These are phyloP conservation scores for Cuculus canorus DNA, from an alignment of 2,797 vertebrate species.

Conservation along the genomic window DNA sequence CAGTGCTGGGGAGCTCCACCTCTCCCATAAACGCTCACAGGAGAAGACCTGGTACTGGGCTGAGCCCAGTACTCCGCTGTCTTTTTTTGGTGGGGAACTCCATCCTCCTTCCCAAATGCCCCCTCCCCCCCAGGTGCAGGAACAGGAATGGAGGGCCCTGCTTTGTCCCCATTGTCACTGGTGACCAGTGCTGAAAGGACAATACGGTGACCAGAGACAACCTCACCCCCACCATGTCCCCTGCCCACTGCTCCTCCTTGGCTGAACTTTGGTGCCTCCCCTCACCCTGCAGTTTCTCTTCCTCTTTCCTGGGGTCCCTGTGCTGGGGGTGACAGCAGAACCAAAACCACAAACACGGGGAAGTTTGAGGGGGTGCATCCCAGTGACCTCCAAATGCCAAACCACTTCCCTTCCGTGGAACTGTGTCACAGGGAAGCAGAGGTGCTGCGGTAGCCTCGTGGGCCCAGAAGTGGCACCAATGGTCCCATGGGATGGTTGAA, in stretches of 20 bases:
- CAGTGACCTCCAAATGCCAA: not conserved
- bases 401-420: not conserved
- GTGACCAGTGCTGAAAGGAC: not conserved
- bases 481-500: not conserved
- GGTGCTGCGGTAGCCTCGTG: not conserved
- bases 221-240: not conserved
- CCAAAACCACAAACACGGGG: not conserved
- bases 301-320: not conserved
- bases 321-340: not conserved
- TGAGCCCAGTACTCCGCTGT: not conserved
- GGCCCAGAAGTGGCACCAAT: not conserved
- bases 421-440: not conserved
- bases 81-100: not conserved
- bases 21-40: not conserved
- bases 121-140: rapidly evolving
- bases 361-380: not conserved
- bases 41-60: not conserved
- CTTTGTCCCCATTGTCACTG: not conserved
- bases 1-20: not conserved
- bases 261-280: not conserved
- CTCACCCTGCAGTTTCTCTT: not conserved
- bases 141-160: not conserved
- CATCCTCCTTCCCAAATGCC: not conserved
- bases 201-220: not conserved
- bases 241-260: not conserved